These are phyloP conservation scores for Camponotus fellah DNA, from an alignment of 2,888 invertebrate genomes.

Conservation along the genomic window DNA sequence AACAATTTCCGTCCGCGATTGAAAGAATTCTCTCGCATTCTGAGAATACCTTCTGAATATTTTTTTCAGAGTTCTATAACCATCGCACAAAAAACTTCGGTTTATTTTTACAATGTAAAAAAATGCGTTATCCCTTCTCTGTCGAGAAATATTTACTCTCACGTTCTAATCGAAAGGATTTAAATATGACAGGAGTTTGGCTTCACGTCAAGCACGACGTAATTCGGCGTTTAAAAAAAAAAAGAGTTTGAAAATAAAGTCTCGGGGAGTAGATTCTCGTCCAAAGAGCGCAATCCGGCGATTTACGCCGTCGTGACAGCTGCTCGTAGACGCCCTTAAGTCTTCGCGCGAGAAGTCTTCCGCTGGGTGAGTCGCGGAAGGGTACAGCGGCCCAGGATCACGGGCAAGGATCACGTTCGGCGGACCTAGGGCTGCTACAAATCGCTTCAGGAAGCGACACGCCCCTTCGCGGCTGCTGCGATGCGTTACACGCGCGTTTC, in stretches of 20 bases:
- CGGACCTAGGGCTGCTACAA: conserved; percentile 76
- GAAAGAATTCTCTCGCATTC: neutral
- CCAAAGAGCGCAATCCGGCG: conserved; percentile 37
- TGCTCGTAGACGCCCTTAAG: conserved; percentile 66
- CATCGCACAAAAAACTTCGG: neutral
- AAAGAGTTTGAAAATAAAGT: conserved; percentile 68
- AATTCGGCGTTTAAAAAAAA: neutral
- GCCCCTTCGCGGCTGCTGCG: conserved; percentile 81
- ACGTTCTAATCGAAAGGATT: conserved; percentile 9
- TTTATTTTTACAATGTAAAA: conserved; percentile 16
- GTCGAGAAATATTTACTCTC: neutral
- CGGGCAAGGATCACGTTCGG: conserved; percentile 83
- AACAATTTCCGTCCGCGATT: neutral
- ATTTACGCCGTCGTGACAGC: conserved; percentile 72
- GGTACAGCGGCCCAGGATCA: conserved; percentile 73
- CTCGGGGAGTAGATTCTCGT: neutral
- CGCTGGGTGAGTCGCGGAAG: conserved; percentile 70
- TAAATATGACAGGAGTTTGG: neutral
- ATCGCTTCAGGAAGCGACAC: conserved; percentile 84
- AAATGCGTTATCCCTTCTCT: neutral
- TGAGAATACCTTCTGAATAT: neutral
- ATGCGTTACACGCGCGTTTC: conserved; percentile 69
- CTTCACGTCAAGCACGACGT: conserved; percentile 11
- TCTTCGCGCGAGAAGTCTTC: conserved; percentile 51
- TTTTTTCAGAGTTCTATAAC: neutral